Conservation (phyloP, 2,113 vertebrate genomes). For the Hypomesus transpacificus region DNA sequence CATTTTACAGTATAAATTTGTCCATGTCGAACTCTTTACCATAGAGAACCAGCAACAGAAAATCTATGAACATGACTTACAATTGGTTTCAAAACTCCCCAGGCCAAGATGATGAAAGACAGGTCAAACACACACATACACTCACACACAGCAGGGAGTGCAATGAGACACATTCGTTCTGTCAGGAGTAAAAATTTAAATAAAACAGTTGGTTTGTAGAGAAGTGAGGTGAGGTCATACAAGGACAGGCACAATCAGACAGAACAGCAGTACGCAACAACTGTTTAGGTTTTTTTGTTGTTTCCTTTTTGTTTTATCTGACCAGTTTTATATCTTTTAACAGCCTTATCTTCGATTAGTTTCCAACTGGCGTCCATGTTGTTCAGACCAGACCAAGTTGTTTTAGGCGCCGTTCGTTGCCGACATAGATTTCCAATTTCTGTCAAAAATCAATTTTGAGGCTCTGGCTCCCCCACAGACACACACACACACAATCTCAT, state of each 20-base stretch:
- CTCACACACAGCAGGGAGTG: not conserved
- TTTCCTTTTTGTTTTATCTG: slow-evolving; percentile 6
- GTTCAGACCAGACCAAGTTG: slow-evolving; percentile 10
- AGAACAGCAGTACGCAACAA: not conserved
- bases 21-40: no score
- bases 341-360: slow-evolving; percentile 15
- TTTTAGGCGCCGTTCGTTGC: not conserved
- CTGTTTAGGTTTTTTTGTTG: not conserved
- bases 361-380: slow-evolving; percentile 11
- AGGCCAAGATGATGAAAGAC: no score
- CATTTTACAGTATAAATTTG: no score
- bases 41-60: no score
- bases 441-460: slow-evolving; percentile 14
- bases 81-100: no score
- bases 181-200: not conserved
- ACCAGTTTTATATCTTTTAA: not conserved
- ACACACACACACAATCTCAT: not conserved
- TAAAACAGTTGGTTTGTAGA: not conserved
- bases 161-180: not conserved
- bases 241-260: slow-evolving; percentile 2
- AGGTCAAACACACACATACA: not conserved
- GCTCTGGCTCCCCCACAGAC: not conserved
- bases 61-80: no score
- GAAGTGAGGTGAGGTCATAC: not conserved
- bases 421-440: slow-evolving; percentile 19